Percentiles rank a stretch among this genome's conserved stretches.
Conservation (phyloP, 2,888 invertebrate species). For the Ommatoiulus sabulosus region DNA sequence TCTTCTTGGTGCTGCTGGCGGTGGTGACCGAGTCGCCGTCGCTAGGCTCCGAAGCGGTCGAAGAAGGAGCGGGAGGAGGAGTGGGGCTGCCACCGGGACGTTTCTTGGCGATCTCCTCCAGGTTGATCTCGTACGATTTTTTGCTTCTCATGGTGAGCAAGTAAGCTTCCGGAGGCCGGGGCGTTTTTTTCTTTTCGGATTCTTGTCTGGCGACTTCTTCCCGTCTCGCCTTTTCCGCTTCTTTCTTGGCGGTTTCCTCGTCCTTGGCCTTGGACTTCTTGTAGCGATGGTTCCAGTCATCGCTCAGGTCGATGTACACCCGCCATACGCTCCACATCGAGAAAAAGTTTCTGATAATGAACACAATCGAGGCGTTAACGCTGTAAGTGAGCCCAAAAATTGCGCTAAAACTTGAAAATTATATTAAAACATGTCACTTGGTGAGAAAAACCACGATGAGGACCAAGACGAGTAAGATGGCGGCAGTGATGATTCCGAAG, state of each 20-base stretch:
- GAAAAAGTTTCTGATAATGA: not conserved
- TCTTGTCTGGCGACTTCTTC: not conserved
- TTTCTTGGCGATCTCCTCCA: not conserved
- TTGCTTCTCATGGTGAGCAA: not conserved
- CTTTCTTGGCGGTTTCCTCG: not conserved
- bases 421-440: constrained; percentile 73
- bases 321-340: not conserved
- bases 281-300: not conserved
- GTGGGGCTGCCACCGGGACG: not conserved
- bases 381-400: too few relatives aligned
- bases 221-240: not conserved
- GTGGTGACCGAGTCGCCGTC: not conserved
- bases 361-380: not conserved
- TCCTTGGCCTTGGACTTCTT: not conserved
- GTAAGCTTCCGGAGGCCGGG: not conserved
- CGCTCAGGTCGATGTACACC: not conserved
- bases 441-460: not conserved
- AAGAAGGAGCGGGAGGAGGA: not conserved
- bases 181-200: not conserved
- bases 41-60: not conserved
- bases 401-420: constrained; percentile 68
- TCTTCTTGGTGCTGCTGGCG: not conserved
- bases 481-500: not conserved
- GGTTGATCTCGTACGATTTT: not conserved
- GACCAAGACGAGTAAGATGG: not conserved